Evolutionary conservation across 2,113 vertebrate genomes (phyloP), one percentile per base, ranked within the genome.

Genomic region (Gobius niger): DNA sequence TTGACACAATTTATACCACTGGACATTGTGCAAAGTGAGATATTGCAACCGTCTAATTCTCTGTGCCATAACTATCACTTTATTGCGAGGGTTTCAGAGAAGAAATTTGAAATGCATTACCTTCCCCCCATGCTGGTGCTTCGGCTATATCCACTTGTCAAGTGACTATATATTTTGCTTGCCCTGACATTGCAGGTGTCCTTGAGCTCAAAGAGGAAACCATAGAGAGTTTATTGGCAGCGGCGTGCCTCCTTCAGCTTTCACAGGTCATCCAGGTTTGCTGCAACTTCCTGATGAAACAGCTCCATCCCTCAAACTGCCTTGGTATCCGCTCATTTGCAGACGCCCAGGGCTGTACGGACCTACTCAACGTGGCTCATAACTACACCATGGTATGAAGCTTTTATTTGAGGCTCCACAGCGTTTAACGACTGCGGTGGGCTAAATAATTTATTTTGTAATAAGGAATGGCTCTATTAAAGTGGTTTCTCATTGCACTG

Each of bases 301-400:
- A 98, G 78, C 96, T 99, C 4, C 96, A 99, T 77, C 97, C 96
- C 7, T 99, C 97, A 78, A 99, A 99, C 84, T 99, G 98, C 86
- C 90, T 99, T 86, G 96, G 98, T 9, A 99, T 99, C 67, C 94
- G 94, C 54, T 98, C 96, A 3, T 99, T 99, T 7, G 98, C 95
- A 60, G 97, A 99, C 0, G 95, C 96, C 53, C 98, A 99, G 84
- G 98, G 97, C 61, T 99, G 97, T 79, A 65, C 91, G 12, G 94
- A 98, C 76, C 93, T 99, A 63, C 92, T 98, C 44, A 97, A 92
- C n/a, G 95, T 96, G 88, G 96, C 98, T 16, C 96, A 99, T 79
- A 95, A 89, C 0, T 99, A 97, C 84, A 98, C 96, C 1, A 99
- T 96, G 96, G 98, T 99, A 96, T 40, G 56, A 59, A 90, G 96